Evolutionary conservation across 2,888 invertebrate genomes (phyloP).

Genomic region (Eilema caniola): DNA sequence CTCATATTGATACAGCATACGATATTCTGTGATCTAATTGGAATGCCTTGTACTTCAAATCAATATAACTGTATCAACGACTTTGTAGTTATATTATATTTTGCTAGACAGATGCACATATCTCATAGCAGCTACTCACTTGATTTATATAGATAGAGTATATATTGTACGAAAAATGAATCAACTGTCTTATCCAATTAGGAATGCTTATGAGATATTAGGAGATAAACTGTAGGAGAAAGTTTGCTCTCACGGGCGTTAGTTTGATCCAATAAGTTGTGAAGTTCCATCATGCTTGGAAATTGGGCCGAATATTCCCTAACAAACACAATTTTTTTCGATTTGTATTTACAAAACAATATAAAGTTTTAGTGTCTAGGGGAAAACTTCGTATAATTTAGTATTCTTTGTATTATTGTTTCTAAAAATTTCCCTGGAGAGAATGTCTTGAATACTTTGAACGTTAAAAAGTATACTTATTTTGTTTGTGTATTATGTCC

Average conservation of each 20-base stretch:
- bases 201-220: slow-evolving; percentile 54
- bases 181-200: slow-evolving; percentile 51
- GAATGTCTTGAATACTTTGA: slow-evolving; percentile 7
- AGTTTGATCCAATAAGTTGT: slow-evolving; percentile 53
- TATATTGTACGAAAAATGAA: slow-evolving; percentile 34
- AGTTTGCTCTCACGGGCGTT: slow-evolving; percentile 47
- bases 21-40: neutral
- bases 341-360: slow-evolving; percentile 48
- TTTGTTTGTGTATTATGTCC: neutral
- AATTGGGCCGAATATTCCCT: slow-evolving; percentile 44
- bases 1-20: too few relatives aligned
- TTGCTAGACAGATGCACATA: neutral
- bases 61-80: neutral
- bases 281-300: slow-evolving; percentile 45
- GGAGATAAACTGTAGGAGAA: slow-evolving; percentile 50
- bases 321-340: slow-evolving; percentile 34
- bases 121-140: neutral
- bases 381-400: slow-evolving; percentile 39
- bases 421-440: slow-evolving; percentile 32
- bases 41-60: too few relatives aligned
- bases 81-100: neutral
- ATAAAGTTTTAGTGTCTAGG: slow-evolving; percentile 33
- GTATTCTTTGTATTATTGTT: slow-evolving; percentile 40
- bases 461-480: neutral
- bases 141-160: slow-evolving; percentile 24